These are phyloP conservation scores for Manacus vitellinus DNA, from an alignment of 2,113 vertebrate genomes.

Conservation along the genomic window DNA sequence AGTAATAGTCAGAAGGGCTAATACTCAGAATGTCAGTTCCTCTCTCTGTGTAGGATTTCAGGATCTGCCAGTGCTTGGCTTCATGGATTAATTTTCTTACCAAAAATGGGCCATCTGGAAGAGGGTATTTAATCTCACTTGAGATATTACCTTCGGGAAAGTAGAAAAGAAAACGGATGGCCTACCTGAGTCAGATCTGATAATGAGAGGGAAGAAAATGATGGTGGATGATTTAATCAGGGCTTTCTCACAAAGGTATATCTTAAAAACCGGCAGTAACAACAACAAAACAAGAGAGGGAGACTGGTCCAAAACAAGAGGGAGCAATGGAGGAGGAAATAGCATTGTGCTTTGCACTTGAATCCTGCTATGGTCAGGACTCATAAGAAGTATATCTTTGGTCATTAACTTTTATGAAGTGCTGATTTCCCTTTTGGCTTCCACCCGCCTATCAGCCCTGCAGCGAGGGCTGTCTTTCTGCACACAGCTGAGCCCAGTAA, in stretches of 20 bases:
- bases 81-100: not conserved
- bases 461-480: not conserved
- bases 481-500: not conserved
- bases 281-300: not conserved
- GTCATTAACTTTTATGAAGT: constrained; percentile 47
- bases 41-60: not conserved
- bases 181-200: not conserved
- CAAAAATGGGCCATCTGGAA: not conserved
- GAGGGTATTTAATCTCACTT: not conserved
- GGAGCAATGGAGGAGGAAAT: not conserved
- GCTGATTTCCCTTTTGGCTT: constrained; percentile 31
- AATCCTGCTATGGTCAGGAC: not conserved
- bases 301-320: not conserved
- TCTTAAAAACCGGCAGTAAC: not conserved
- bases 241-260: not conserved
- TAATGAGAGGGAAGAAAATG: not conserved
- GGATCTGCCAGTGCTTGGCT: not conserved
- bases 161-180: not conserved
- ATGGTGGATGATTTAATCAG: not conserved
- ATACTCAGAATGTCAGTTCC: not conserved
- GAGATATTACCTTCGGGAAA: not conserved
- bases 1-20: not conserved
- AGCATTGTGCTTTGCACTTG: not conserved
- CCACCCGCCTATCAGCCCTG: not conserved
- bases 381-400: not conserved